Base-by-base conservation (phyloP, 1,140 invertebrate genomes). In the Streblospio benedicti region DNA sequence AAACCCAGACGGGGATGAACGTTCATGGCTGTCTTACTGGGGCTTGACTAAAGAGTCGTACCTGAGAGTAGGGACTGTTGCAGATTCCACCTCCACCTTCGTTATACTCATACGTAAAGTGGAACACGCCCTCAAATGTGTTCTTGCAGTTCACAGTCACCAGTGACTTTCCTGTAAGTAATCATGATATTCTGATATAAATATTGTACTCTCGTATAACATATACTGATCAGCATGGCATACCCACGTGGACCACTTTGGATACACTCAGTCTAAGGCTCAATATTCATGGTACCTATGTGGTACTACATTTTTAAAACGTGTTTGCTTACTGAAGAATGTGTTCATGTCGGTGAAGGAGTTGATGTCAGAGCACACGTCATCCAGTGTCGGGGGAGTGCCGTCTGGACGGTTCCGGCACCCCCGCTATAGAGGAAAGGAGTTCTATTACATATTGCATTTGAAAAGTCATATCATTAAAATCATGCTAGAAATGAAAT, bases 31-130 rank as follows among this genome's bases (percentile, higher is more conserved):
- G n/a, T n/a, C n/a, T n/a, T n/a, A n/a, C n/a, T n/a, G n/a, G n/a
- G n/a, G n/a, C n/a, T n/a, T n/a, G n/a, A n/a, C n/a, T n/a, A n/a
- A n/a, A n/a, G 35, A n/a, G n/a, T n/a, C n/a, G n/a, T n/a, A n/a
- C n/a, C n/a, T n/a, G n/a, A n/a, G n/a, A 90, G 76, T 93, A 89
- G 0, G 86, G 86, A 28, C 64, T 71, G 61, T 74, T 61, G 67
- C 76, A 77, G 59, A 77, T 76, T 65, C 76, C 73, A 41, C 73
- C 73, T 31, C 69, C 71, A 32, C 67, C 69, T 25, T 65, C 62
- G 52, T 69, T 63, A 0, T 70, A 65, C 61, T 76, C 73, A 63
- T 77, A 77, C 4, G 70, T 69, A 60, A 77, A 77, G 52, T 76
- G 75, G 59, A 68, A 77, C 35, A 75, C 67, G 4, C 75, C 75